Conservation (phyloP, 2,113 vertebrate genomes). For the Dolichallabes microphthalmus region DNA sequence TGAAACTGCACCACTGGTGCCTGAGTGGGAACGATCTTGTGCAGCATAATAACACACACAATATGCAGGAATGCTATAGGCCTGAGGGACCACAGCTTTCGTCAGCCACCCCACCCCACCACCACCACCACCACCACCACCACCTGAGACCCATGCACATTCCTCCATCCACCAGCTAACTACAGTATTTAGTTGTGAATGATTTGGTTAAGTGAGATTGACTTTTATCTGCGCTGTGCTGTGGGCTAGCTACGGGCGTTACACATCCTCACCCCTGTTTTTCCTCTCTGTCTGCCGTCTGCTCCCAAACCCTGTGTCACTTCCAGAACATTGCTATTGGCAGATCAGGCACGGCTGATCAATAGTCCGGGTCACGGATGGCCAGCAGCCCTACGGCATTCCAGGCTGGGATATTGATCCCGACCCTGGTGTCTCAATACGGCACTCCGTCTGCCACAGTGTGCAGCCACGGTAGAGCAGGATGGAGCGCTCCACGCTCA, state of each 20-base stretch:
- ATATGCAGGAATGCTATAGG: slow-evolving; percentile 57
- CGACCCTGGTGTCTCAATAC: slow-evolving; percentile 74
- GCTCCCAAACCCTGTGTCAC: slow-evolving; percentile 78
- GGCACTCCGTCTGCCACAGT: slow-evolving; percentile 76
- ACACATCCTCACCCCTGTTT: slow-evolving; percentile 71
- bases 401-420: slow-evolving; percentile 85
- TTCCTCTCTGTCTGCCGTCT: slow-evolving; percentile 67
- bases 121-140: slow-evolving; percentile 54
- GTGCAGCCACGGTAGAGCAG: slow-evolving; percentile 58
- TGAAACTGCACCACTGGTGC: neutral
- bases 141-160: slow-evolving; percentile 69
- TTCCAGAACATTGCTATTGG: slow-evolving; percentile 84
- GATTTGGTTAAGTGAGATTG: slow-evolving; percentile 96
- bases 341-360: slow-evolving; percentile 87
- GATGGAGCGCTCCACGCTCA: neutral
- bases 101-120: slow-evolving; percentile 56
- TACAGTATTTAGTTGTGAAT: slow-evolving; percentile 97
- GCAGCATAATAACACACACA: neutral
- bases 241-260: slow-evolving; percentile 83
- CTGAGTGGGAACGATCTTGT: neutral
- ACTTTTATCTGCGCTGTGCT: slow-evolving; percentile 90
- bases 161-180: slow-evolving; percentile 91
- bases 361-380: slow-evolving; percentile 85
- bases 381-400: slow-evolving; percentile 77
- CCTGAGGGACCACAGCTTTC: slow-evolving; percentile 54